Base-by-base conservation (phyloP, 2,888 invertebrate species). In the Drosophila paranaensis region DNA sequence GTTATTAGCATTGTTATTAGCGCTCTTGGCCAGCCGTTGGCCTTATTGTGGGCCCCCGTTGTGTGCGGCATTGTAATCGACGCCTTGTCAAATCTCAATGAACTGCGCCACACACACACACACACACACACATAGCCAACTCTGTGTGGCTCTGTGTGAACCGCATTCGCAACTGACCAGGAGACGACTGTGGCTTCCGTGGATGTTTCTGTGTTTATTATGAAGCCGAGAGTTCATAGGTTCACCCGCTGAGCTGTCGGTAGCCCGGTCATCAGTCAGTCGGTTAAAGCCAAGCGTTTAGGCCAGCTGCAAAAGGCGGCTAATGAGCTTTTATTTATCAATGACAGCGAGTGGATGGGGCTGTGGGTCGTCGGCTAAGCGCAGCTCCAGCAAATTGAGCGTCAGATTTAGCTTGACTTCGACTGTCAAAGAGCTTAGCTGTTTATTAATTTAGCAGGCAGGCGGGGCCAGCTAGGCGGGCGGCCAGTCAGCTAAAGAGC, bases 251-350 rank as follows among this genome's bases (percentile, higher is more conserved):
- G 88, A 25, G 74, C 61, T 40, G 54, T 20, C 77, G 80, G 68
- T 64, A 73, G 37, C 77, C 60, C 67, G 71, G 77, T 82, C 62
- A 82, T 80, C 83, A 71, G 77, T 86, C 74, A 88, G 71, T 55
- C 58, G 51, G 46, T 40, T 51, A 39, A 35, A 46, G 78, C 54
- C 55, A 6, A 56, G 43, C 43, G 42, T 61, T 64, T 60, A 56
- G 50, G 51, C 60, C 64, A 71, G 74, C 79, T 79, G 74, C 71
- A 67, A 50, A 70, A 65, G 58, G 48, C 53, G 61, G 56, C 74
- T 90, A 88, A 86, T 90, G 89, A 90, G 81, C 77, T 86, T 86
- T 79, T 83, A 88, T 86, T 86, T 79, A 83, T 90, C 89, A 86
- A 87, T 86, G 88, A 88, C 88, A 82, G 54, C 64, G 57, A 46